Base-by-base conservation (phyloP, 2,113 vertebrate species). In the Stigmatopora argus region DNA sequence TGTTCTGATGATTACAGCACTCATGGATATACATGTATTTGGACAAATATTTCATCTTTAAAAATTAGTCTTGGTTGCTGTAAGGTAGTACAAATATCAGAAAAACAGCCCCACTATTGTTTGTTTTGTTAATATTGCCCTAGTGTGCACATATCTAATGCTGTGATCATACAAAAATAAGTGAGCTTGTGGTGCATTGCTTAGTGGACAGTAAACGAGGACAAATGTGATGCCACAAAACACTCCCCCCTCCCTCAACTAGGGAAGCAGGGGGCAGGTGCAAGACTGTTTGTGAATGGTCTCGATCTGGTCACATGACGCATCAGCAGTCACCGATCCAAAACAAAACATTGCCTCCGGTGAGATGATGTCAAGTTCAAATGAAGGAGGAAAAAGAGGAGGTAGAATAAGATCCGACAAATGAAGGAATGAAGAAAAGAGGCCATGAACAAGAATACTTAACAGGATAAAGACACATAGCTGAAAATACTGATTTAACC, bases 301-400 rank as follows among this genome's bases (percentile, higher is more conserved):
- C 72, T 75, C 48, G 44, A 53, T 2, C 70, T 73, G 82, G 82
- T 90, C 86, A 88, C 71, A 72, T 90, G 89, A 78, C 23, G 80
- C 85, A 77, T 67, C 67, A 75, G 74, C 78, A 85, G 75, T 51
- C 57, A 23, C 75, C 1, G 70, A 85, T 80, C 85, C 88, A 90
- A 87, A 92, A 89, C 87, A 90, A 83, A 87, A 82, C 87, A 85
- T 88, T 78, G 75, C 68, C 75, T 83, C 84, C 78, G 53, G 23
- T 56, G 89, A 90, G 85, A 92, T 90, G 88, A 90, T 85, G 87
- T 88, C 83, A 86, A 82, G 75, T 77, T 85, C 80, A 75, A 74
- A 48, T 67, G 82, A 74, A 70, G 66, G 56, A 76, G 77, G 26
- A 82, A 75, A 66, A 70, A 80, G 44, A 69, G 57, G 67, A 70